Conservation (phyloP, 2,888 invertebrate genomes). For the Caenorhabditis sp. region DNA sequence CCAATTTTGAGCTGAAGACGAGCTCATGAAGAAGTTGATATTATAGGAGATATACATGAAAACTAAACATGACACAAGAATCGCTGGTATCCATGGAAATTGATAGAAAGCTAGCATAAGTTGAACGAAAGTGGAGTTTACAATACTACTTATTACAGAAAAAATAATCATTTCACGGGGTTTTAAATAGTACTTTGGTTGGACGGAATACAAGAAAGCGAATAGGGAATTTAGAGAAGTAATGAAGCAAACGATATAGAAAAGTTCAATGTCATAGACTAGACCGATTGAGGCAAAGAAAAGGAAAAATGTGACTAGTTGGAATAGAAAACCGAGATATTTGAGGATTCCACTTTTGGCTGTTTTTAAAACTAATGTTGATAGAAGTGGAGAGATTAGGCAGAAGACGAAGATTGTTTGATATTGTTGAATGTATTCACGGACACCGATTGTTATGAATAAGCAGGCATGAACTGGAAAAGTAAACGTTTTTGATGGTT, state of each 20-base stretch:
- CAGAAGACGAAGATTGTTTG: conserved; percentile 14
- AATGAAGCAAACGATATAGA: conserved; percentile 20
- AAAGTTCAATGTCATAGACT: conserved; percentile 26
- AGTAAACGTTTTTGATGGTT: not conserved
- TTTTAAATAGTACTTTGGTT: conserved; percentile 10
- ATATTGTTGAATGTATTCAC: conserved; percentile 37
- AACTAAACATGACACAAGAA: not conserved
- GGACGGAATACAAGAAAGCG: conserved; percentile 21
- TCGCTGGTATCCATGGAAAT: conserved; percentile 12
- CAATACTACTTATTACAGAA: not conserved
- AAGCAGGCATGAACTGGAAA: conserved; percentile 28
- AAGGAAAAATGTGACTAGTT: conserved; percentile 23
- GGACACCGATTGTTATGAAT: conserved; percentile 37
- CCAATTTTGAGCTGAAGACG: conserved; percentile 8
- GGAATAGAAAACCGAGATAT: conserved; percentile 4
- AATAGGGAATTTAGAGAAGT: conserved; percentile 11
- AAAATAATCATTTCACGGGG: conserved; percentile 6
- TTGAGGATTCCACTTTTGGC: not conserved
- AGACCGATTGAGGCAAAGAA: conserved; percentile 17
- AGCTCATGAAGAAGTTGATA: not conserved
- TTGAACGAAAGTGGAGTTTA: conserved; percentile 11
- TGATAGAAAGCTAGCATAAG: conserved; percentile 23
- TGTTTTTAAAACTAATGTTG: conserved; percentile 8
- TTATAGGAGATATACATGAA: not conserved
- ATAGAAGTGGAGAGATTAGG: conserved; percentile 17